Conservation (phyloP, 2,888 invertebrate genomes). For the Eutolmus rufibarbis region DNA sequence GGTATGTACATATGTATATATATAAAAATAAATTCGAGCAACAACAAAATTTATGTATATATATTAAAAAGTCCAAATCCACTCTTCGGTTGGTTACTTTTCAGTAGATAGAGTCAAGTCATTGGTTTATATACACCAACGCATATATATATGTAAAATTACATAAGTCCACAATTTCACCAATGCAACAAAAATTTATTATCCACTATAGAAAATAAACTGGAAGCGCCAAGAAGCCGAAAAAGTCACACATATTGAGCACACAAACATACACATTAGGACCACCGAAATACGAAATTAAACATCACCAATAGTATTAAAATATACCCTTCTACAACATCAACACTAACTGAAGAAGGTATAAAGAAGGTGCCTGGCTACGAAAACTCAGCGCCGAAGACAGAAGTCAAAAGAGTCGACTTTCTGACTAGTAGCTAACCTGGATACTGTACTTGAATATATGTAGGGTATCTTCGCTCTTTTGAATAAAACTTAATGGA, state of each 20-base stretch:
- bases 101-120: neutral
- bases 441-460: conserved; percentile 41
- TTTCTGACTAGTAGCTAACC: conserved; percentile 41
- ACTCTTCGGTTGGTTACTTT: conserved; percentile 19
- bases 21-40: neutral
- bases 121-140: conserved; percentile 27
- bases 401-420: conserved; percentile 43
- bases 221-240: neutral
- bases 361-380: conserved; percentile 10
- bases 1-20: conserved; percentile 4
- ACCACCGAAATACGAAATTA: conserved; percentile 28
- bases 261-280: conserved; percentile 1
- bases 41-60: neutral
- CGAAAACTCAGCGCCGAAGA: conserved; percentile 21
- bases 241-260: neutral
- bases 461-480: conserved; percentile 21
- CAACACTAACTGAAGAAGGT: conserved; percentile 16
- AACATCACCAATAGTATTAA: conserved; percentile 22
- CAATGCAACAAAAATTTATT: neutral
- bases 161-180: conserved; percentile 9
- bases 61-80: conserved; percentile 2
- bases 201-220: neutral
- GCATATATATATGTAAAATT: neutral
- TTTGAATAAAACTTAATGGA: neutral
- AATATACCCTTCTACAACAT: conserved; percentile 15